Evolutionary conservation across 2,888 invertebrate species (phyloP).

Genomic region (Seira musarum): DNA sequence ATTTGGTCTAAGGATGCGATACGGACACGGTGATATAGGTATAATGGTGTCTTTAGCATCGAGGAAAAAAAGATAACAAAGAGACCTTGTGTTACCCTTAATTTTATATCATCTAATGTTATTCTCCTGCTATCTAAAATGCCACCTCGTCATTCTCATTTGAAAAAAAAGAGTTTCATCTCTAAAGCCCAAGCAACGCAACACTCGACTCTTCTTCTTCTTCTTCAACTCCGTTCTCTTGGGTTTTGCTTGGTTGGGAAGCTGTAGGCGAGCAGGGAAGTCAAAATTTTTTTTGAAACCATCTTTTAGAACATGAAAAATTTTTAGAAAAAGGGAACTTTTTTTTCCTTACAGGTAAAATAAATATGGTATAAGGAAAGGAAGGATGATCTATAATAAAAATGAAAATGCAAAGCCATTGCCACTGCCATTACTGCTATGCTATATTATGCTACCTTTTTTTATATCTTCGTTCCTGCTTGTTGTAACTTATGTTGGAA

Average conservation of each 20-base stretch:
- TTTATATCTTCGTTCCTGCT: too few species aligned
- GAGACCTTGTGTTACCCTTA: slow-evolving; percentile 43
- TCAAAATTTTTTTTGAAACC: neutral
- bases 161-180: neutral
- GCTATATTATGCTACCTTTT: neutral
- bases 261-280: neutral
- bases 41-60: neutral
- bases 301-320: neutral
- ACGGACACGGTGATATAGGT: neutral
- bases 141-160: neutral
- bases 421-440: neutral
- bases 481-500: neutral
- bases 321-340: slow-evolving; percentile 19
- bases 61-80: neutral
- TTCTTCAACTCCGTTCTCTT: too few species aligned
- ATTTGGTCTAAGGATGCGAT: neutral
- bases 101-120: slow-evolving; percentile 1
- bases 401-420: neutral
- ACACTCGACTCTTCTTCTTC: too few species aligned
- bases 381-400: neutral
- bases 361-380: neutral
- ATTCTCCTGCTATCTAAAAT: neutral
- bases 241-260: neutral
- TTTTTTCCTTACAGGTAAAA: slow-evolving; percentile 13
- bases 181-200: too few species aligned